A percentile compares a stretch with the other conserved stretches of the same genome.
Conservation (phyloP, 2,797 vertebrate species). For the Mustela erminea region DNA sequence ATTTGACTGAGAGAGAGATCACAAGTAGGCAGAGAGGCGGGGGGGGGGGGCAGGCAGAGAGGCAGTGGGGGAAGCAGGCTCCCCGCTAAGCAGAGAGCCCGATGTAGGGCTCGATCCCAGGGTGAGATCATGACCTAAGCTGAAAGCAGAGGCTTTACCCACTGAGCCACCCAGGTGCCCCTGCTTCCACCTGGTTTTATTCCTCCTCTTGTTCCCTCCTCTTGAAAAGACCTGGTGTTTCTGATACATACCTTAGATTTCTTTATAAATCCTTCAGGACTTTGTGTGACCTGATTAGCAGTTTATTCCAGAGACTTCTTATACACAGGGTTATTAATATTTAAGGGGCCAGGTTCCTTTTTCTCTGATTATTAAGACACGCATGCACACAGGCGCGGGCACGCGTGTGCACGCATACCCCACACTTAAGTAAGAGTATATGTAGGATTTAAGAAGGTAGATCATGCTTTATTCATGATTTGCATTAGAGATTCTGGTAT, state of each 20-base stretch:
- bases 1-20: no score
- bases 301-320: conserved; percentile 46
- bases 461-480: neutral
- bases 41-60: no score
- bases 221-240: conserved; percentile 25
- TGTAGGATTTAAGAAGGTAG: neutral
- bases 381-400: no score
- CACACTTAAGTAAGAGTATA: neutral
- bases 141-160: no score
- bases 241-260: conserved; percentile 8
- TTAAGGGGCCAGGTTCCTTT: conserved; percentile 25
- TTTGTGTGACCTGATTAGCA: conserved; percentile 12
- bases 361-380: conserved; percentile 38
- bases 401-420: neutral
- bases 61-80: no score
- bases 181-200: neutral
- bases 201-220: neutral
- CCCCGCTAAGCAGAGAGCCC: no score
- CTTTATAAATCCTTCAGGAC: conserved; percentile 19
- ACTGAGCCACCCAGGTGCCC: no score
- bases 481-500: neutral
- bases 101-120: no score
- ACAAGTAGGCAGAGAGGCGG: no score
- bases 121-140: no score
- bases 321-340: neutral